Evolutionary conservation across 2,888 invertebrate genomes (phyloP), one percentile per base, ranked within the genome.

Genomic region (Galerucella calmariensis): DNA sequence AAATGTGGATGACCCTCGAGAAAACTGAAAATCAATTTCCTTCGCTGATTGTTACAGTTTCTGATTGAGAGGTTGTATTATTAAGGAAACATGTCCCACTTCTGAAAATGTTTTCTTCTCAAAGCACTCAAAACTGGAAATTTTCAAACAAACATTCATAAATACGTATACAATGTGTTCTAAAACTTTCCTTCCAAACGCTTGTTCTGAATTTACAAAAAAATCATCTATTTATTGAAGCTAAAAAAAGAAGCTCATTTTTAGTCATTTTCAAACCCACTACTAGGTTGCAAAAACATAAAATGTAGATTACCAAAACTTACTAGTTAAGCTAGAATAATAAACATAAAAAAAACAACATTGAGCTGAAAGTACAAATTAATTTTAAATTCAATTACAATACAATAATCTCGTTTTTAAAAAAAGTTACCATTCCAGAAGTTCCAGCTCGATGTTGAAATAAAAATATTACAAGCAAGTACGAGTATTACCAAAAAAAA

Each of bases 281-380:
- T 35, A 35, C 8, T 35, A 35, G 35, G 35, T 35, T 35, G 35
- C 35, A 35, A 35, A 48, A 44, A 58, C 1, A 3, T 46, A 14
- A 41, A 35, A 56, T 67, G 24, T 67, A 35, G 41, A 53, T 56
- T 27, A 46, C 9, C 46, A 16, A 53, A 53, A 67, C 56, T 24
- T 51, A 67, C n/a, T 5, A 35, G 12, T n/a, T 63, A 63, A 63
- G 63, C n/a, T 65, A 46, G 44, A 46, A 16, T 46, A 67, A 24
- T 51, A 16, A 41, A 35, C 46, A 24, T 35, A 67, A 56, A 67
- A 10, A 67, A 67, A 27, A n/a, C 12, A 24, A 20, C 53, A 14
- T 51, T 14, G n/a, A 41, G 67, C 14, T 67, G 14, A 16, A 59
- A 61, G 14, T 48, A 48, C 14, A 48, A 48, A 48, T 48, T 48